These are phyloP conservation scores for Dendronephthya gigantea DNA, from an alignment of 64 coral and sea anemone species.

Conservation along the genomic window DNA sequence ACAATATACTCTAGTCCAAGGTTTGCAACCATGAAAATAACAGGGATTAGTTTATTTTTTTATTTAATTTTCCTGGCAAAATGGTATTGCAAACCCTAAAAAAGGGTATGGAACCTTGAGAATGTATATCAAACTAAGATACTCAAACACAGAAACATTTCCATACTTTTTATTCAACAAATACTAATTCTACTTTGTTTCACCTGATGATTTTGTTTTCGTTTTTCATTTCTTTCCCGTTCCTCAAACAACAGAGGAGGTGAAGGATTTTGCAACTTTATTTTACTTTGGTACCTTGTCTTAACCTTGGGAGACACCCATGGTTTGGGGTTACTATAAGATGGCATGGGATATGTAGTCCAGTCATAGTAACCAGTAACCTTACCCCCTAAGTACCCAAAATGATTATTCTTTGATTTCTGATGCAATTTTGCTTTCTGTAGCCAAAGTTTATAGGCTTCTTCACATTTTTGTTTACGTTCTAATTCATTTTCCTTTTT, in stretches of 20 bases:
- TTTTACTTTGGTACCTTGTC: background rate
- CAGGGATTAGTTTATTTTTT: too few species aligned
- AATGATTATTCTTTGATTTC: constrained; percentile 1
- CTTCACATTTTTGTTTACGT: background rate
- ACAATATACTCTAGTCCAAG: too few species aligned
- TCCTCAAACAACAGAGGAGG: background rate
- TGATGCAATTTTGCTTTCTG: background rate
- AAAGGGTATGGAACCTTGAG: too few species aligned
- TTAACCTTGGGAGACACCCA: background rate
- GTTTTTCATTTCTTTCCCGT: background rate
- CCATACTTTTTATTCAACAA: background rate
- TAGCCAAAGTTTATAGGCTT: background rate
- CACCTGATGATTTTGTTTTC: background rate
- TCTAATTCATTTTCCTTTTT: background rate
- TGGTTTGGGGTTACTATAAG: background rate
- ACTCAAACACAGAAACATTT: too few species aligned
- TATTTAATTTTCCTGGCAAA: too few species aligned
- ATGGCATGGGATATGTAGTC: background rate
- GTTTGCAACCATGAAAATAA: too few species aligned
- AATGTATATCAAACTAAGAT: too few species aligned
- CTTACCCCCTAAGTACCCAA: constrained; percentile 3
- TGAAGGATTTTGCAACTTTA: background rate
- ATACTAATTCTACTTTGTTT: background rate
- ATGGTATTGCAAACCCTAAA: too few species aligned
- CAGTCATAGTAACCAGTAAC: constrained; percentile 7